A percentile compares a stretch with the other conserved stretches of the same genome.
Conservation (phyloP, 2,888 invertebrate genomes). For the Pseudanteris insignis region DNA sequence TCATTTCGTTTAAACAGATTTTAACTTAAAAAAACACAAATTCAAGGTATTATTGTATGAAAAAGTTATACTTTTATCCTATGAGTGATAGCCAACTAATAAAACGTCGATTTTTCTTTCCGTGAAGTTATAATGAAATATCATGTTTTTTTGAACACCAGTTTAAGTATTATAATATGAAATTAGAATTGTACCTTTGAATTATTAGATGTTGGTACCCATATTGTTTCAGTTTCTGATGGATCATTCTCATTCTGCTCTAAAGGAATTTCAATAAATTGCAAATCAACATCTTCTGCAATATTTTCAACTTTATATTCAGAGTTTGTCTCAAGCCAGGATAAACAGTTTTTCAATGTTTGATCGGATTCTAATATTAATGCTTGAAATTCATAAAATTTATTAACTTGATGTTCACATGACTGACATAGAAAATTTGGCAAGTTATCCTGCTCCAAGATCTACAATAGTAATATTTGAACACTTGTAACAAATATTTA, state of each 20-base stretch:
- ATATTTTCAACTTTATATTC: constrained; percentile 27
- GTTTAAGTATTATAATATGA: too few relatives aligned
- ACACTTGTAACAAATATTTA: too few relatives aligned
- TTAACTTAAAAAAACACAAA: too few relatives aligned
- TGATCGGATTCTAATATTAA: constrained; percentile 54
- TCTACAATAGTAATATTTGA: too few relatives aligned
- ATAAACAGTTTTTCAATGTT: constrained; percentile 49
- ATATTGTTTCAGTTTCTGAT: constrained; percentile 15
- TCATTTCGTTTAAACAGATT: too few relatives aligned
- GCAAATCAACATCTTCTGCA: constrained; percentile 15
- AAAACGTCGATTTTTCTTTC: too few relatives aligned
- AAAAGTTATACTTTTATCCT: too few relatives aligned
- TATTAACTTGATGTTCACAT: constrained; percentile 51
- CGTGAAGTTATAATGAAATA: too few relatives aligned
- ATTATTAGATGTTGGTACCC: constrained; percentile 21
- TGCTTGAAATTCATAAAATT: constrained; percentile 53
- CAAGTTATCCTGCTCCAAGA: constrained; percentile 51
- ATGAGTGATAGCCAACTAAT: too few relatives aligned
- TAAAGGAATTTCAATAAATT: constrained; percentile 29
- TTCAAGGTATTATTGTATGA: too few relatives aligned
- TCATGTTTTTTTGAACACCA: too few relatives aligned
- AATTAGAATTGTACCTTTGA: constrained; percentile 26
- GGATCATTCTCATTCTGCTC: constrained; percentile 15
- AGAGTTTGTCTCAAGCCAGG: constrained; percentile 34
- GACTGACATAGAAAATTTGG: constrained; percentile 51